phyloP scores from a whole-genome alignment of 1,140 invertebrate genomes.

The Varroa destructor region DNA sequence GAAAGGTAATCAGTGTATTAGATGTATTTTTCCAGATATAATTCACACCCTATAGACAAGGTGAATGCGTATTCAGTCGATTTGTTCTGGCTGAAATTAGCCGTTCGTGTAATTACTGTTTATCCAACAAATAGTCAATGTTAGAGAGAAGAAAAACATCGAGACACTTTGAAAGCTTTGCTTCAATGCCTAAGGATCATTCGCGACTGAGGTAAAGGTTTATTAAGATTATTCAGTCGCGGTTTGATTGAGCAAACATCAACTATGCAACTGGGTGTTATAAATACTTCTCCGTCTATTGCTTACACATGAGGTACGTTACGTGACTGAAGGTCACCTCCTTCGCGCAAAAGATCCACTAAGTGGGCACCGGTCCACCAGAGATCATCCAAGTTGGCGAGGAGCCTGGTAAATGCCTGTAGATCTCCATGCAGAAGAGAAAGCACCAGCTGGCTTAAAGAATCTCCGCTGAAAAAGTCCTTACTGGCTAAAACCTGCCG shows the following conservation, averaged over 20 bases:
- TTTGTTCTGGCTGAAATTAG: too few species aligned
- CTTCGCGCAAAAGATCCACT: not conserved
- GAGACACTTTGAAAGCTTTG: too few species aligned
- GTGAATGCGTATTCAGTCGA: too few species aligned
- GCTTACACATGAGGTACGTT: constrained; percentile 21
- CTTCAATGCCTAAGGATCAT: too few species aligned
- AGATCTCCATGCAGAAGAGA: not conserved
- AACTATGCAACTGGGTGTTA: too few species aligned
- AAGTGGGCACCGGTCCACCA: constrained; percentile 20
- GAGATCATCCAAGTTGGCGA: constrained; percentile 9
- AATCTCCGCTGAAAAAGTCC: not conserved
- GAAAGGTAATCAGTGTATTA: not conserved
- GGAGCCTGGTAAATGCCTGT: not conserved
- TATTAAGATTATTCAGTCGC: too few species aligned
- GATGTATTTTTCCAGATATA: not conserved
- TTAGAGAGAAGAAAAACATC: too few species aligned
- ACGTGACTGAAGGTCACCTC: constrained; percentile 8
- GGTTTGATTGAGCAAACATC: too few species aligned
- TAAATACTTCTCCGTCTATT: too few species aligned
- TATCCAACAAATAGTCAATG: too few species aligned
- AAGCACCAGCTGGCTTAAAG: constrained; percentile 5
- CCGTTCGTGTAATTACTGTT: too few species aligned
- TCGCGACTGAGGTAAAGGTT: too few species aligned
- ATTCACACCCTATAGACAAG: not conserved
- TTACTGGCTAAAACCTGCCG: not conserved